Evolutionary conservation across 2,888 invertebrate species (phyloP).

Genomic region (Scaptomyza cyrtandrae): DNA sequence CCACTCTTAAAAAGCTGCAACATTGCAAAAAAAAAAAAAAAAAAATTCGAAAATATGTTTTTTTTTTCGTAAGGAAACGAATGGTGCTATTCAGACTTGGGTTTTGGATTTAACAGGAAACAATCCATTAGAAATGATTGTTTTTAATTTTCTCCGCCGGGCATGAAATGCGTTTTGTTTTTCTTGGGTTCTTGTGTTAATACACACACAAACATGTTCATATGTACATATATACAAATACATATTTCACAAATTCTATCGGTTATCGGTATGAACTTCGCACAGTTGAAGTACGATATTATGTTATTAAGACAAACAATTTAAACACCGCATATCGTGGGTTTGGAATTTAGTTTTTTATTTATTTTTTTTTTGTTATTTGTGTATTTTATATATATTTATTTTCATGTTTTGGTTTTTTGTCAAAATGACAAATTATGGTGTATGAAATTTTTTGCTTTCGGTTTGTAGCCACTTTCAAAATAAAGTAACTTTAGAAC

Average conservation of each 20-base stretch:
- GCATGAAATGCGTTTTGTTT: too few species aligned
- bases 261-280: constrained; percentile 7
- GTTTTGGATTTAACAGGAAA: too few species aligned
- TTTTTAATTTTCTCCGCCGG: too few species aligned
- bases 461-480: constrained; percentile 47
- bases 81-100: background rate
- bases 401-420: constrained; percentile 2
- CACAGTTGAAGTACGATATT: background rate
- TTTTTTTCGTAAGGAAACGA: background rate
- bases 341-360: background rate
- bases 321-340: background rate
- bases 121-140: too few species aligned
- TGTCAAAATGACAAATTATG: constrained; percentile 22
- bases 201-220: background rate
- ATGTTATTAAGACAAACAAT: background rate
- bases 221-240: constrained; percentile 1
- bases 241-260: constrained; percentile 2
- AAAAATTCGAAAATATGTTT: background rate
- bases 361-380: background rate
- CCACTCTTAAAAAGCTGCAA: background rate
- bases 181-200: background rate
- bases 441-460: constrained; percentile 54
- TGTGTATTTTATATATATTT: constrained; percentile 6
- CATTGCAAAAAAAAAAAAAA: background rate
- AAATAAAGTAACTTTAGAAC: constrained; percentile 54